These are phyloP conservation scores for Stegophylla sp. DNA, from an alignment of 2,888 invertebrate species.

Conservation along the genomic window DNA sequence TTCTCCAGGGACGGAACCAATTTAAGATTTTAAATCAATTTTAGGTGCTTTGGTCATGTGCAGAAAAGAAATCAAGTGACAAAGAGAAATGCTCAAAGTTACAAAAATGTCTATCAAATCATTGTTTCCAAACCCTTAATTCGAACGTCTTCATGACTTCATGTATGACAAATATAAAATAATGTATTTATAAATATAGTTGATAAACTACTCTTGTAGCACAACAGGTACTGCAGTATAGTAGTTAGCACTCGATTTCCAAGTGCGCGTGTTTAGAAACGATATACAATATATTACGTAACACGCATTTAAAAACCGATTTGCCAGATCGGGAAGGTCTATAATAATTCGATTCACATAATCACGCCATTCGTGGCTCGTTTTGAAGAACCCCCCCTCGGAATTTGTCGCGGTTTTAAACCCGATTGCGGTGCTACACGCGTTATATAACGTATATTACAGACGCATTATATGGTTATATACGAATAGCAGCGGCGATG, in stretches of 20 bases:
- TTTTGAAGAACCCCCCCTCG: not conserved
- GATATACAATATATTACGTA: too few species aligned
- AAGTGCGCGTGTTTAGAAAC: not conserved
- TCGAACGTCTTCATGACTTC: too few species aligned
- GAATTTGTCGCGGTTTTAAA: slow-evolving; percentile 45
- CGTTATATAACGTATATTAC: slow-evolving; percentile 40
- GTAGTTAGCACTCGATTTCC: not conserved
- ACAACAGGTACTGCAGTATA: not conserved
- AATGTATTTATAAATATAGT: too few species aligned
- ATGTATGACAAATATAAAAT: too few species aligned
- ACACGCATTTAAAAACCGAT: not conserved
- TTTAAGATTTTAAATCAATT: too few species aligned
- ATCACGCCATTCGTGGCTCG: slow-evolving; percentile 46
- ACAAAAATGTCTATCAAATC: too few species aligned
- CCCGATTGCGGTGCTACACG: not conserved
- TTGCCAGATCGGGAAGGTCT: not conserved
- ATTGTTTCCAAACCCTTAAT: too few species aligned
- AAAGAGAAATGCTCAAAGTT: too few species aligned
- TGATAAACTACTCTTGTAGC: too few species aligned
- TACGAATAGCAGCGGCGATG: not conserved
- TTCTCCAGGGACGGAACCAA: too few species aligned
- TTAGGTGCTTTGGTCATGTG: too few species aligned
- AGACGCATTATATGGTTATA: not conserved
- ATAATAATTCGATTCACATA: slow-evolving; percentile 20
- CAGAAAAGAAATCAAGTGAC: too few species aligned